Conservation (phyloP, 2,888 invertebrate species). For the Cosmia trapezina region DNA sequence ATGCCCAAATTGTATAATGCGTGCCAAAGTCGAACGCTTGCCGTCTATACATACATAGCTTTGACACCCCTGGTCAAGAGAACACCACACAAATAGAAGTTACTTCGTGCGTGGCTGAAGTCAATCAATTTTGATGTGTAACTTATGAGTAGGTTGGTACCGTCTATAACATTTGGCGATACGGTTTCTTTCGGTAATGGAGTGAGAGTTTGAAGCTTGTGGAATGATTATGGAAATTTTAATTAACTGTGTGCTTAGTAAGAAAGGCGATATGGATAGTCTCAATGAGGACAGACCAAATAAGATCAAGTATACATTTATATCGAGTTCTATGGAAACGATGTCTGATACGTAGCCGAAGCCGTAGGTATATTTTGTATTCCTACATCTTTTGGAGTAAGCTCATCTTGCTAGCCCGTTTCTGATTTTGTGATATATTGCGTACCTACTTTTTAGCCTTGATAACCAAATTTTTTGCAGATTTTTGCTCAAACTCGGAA, state of each 20-base stretch:
- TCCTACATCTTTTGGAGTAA: neutral
- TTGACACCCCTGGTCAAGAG: constrained; percentile 30
- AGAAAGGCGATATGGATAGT: constrained; percentile 12
- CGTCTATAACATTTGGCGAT: constrained; percentile 56
- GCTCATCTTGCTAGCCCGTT: neutral
- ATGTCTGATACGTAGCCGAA: neutral
- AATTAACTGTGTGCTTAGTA: constrained; percentile 37
- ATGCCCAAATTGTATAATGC: neutral
- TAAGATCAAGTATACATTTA: neutral
- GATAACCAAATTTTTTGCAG: neutral
- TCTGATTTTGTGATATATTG: neutral
- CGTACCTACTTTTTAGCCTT: neutral
- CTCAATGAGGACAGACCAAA: constrained; percentile 19
- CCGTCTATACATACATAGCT: neutral
- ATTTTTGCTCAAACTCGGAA: too few species aligned
- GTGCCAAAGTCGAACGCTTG: neutral
- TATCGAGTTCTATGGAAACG: neutral
- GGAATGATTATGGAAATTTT: constrained; percentile 40
- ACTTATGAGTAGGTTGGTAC: constrained; percentile 50
- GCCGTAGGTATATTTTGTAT: neutral
- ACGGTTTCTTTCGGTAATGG: constrained; percentile 40
- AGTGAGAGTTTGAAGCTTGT: constrained; percentile 46
- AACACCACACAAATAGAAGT: constrained; percentile 48
- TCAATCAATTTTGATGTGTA: constrained; percentile 58
- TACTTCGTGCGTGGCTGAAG: constrained; percentile 57